A percentile compares a stretch with the other conserved stretches of the same genome.
Evolutionary conservation across 2,888 invertebrate species (phyloP).

Genomic region (Didymodactylos carnosus): DNA sequence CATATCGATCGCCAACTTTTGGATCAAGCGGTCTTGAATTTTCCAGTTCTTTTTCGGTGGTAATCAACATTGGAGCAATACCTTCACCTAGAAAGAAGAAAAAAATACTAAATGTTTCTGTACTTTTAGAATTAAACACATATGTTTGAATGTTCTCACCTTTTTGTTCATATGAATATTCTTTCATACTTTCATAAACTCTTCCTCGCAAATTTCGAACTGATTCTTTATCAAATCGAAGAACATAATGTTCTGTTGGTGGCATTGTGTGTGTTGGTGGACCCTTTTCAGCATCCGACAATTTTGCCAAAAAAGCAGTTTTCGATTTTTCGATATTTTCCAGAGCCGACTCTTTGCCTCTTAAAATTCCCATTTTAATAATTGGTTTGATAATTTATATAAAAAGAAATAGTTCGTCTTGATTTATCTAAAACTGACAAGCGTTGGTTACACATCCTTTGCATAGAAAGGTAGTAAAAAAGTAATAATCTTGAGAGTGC

Average conservation of each 20-base stretch:
- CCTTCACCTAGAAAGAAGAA: neutral
- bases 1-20: neutral
- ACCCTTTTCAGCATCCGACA: neutral
- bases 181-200: neutral
- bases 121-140: too few relatives aligned
- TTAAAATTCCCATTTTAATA: neutral
- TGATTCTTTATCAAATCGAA: neutral
- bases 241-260: neutral
- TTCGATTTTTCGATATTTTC: neutral
- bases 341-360: neutral
- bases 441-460: too few relatives aligned
- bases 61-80: neutral
- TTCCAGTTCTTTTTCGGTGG: neutral
- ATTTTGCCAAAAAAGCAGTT: neutral
- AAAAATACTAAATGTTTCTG: too few relatives aligned
- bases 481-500: too few relatives aligned
- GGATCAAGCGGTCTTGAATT: neutral
- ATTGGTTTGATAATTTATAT: neutral
- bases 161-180: neutral
- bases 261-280: neutral
- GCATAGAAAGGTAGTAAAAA: too few relatives aligned
- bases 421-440: too few relatives aligned
- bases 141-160: too few relatives aligned
- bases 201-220: neutral
- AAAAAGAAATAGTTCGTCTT: too few relatives aligned